Conservation (phyloP, 1,140 invertebrate species). For the Trissolcus basalis region DNA sequence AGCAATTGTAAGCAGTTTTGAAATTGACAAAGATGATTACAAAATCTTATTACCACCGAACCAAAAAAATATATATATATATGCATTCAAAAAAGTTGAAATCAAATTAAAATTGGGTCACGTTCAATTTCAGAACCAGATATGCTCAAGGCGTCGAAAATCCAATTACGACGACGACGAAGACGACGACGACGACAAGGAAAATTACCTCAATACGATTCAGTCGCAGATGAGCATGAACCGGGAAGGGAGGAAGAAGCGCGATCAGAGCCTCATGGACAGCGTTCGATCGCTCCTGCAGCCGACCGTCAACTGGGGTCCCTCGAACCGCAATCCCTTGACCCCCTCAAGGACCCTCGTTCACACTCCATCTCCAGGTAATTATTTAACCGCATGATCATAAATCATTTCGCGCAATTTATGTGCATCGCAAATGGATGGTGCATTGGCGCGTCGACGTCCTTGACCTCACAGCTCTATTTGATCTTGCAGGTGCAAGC, state of each 20-base stretch:
- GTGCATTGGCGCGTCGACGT: not conserved
- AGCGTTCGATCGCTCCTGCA: conserved; percentile 77
- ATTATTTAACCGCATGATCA: conserved; percentile 28
- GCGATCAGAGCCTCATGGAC: conserved; percentile 58
- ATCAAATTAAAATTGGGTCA: too few relatives aligned
- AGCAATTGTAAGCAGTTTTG: conserved; percentile 78
- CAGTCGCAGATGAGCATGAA: conserved; percentile 49
- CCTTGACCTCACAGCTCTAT: too few relatives aligned
- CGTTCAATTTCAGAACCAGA: conserved; percentile 69
- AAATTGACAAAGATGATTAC: too few relatives aligned
- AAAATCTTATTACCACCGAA: too few relatives aligned
- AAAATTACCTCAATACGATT: conserved; percentile 62
- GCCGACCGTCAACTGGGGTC: conserved; percentile 82
- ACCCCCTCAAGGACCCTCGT: conserved; percentile 68
- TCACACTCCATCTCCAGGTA: conserved; percentile 67
- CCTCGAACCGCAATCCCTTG: conserved; percentile 70
- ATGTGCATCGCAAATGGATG: conserved; percentile 1
- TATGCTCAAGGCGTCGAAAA: conserved; percentile 58
- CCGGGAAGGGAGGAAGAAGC: conserved; percentile 53
- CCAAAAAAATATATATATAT: too few relatives aligned
- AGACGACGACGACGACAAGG: conserved; percentile 64
- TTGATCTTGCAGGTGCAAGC: conserved; percentile 42
- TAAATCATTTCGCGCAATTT: conserved; percentile 5
- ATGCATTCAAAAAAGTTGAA: too few relatives aligned
- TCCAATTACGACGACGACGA: conserved; percentile 64